These are phyloP conservation scores for Phorcus lineatus DNA, from an alignment of 2,888 invertebrate species.

Conservation along the genomic window DNA sequence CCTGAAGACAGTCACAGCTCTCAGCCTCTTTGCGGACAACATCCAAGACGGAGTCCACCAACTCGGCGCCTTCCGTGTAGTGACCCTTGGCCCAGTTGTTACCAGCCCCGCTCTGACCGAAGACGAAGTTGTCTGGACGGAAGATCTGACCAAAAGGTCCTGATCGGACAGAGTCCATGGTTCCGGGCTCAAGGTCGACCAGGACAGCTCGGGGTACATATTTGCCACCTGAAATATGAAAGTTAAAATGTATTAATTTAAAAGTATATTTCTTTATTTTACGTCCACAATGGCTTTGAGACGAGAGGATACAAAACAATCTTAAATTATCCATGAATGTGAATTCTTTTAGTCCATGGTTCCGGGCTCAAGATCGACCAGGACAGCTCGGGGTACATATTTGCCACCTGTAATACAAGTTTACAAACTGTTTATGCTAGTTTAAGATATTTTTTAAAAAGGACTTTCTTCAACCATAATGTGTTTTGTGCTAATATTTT, in stretches of 20 bases:
- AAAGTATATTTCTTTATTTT: background rate
- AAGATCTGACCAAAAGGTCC: background rate
- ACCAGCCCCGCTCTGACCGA: background rate
- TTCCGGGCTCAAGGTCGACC: background rate
- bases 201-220: background rate
- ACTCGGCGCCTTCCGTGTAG: background rate
- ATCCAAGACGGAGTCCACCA: background rate
- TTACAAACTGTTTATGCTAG: too few relatives aligned
- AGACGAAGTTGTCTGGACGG: constrained; percentile 5
- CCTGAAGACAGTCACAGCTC: background rate
- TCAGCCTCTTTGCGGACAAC: background rate
- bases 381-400: constrained; percentile 82
- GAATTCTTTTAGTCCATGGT: constrained; percentile 99
- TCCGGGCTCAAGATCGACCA: constrained; percentile 94
- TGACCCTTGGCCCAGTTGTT: constrained; percentile 3
- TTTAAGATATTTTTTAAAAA: too few relatives aligned
- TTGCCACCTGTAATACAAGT: constrained; percentile 89
- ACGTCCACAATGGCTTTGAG: too few relatives aligned
- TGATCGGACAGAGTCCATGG: background rate
- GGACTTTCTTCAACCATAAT: too few relatives aligned
- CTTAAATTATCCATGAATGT: too few relatives aligned
- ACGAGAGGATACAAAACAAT: too few relatives aligned
- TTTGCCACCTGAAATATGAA: background rate
- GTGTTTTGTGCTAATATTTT: too few relatives aligned
- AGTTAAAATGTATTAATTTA: background rate